A percentile compares a stretch with the other conserved stretches of the same genome.
phyloP scores from a whole-genome alignment of 2,113 vertebrate species.

The Pavo muticus region DNA sequence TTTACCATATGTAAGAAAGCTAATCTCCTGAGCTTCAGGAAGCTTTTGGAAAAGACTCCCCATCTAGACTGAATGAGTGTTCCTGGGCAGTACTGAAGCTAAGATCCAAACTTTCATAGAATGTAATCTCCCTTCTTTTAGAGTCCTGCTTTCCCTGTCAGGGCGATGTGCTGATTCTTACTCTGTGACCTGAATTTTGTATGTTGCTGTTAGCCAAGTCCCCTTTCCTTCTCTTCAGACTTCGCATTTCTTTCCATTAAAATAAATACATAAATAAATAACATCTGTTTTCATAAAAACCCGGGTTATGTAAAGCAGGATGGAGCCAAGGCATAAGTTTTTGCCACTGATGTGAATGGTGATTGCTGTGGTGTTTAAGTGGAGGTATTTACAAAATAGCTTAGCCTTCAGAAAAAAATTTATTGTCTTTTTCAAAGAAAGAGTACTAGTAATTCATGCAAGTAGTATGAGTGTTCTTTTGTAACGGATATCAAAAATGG shows the following conservation, averaged over 20 bases:
- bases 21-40: neutral
- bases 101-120: neutral
- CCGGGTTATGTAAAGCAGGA: neutral
- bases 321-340: neutral
- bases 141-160: neutral
- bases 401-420: neutral
- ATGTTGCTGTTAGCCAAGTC: neutral
- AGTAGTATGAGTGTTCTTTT: neutral
- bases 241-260: neutral
- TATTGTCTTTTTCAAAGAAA: neutral
- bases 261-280: no score
- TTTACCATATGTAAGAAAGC: neutral
- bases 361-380: neutral
- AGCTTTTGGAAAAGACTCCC: neutral
- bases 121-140: neutral
- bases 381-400: neutral
- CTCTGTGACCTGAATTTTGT: neutral
- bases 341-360: neutral
- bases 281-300: neutral
- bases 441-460: neutral
- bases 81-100: neutral
- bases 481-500: neutral
- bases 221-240: neutral
- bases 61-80: neutral
- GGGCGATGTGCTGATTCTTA: neutral